Evolutionary conservation across 2,888 invertebrate species (phyloP), one percentile per base, ranked within the genome.

Genomic region (Euzophera pinguis): DNA sequence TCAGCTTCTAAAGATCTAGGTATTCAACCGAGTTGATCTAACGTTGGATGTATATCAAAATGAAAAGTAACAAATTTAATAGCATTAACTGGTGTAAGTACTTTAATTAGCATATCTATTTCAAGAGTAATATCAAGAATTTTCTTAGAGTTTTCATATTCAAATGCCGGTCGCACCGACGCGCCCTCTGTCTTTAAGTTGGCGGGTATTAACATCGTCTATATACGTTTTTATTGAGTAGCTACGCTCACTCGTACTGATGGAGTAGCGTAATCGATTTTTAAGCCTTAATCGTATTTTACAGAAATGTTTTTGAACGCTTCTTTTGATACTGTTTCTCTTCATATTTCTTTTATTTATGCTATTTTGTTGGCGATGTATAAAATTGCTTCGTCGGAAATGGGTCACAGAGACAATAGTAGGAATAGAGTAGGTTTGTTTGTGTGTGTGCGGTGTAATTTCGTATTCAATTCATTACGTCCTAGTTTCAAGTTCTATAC

Each of bases 401-500:
- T 85, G 75, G 86, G 86, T 85, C 85, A 82, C 69, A 67, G 64
- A 78, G 80, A 84, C 84, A 85, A 84, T 77, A 75, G 71, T 75
- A 72, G 69, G 32, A 45, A 69, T 71, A 73, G 68, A 67, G 71
- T 65, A 61, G 63, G 59, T 60, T 59, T 53, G 64, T 22, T 22
- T 57, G 58, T 62, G 65, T 59, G 65, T 69, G 67, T 65, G 63
- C 56, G 54, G 53, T 62, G 64, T 72, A 70, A 72, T 75, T 71
- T 67, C 65, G 63, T 69, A 72, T 73, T 71, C 75, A 67, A 78
- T 75, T 78, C 77, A 76, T 76, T 78, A 75, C 59, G 66, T 59
- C 63, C 64, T 64, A 67, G 71, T 69, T 69, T 69, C 48, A 45
- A 62, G 67, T 66, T 66, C 64, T 66, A 68, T 64, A 61, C 62